phyloP scores from a whole-genome alignment of 2,888 invertebrate species.

The Aquatica leii region DNA sequence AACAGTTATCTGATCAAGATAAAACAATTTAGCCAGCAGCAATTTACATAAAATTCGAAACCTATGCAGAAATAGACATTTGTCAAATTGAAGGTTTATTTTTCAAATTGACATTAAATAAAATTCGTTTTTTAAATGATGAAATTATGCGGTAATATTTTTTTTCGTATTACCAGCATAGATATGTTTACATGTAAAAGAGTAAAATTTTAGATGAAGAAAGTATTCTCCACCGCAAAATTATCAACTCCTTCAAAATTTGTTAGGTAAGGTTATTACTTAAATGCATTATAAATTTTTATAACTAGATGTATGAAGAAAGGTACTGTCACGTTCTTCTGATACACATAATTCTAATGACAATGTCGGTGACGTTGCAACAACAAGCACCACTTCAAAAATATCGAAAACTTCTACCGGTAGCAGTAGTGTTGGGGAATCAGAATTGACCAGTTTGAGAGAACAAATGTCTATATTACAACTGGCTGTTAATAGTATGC shows the following conservation, averaged over 20 bases:
- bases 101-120: too few relatives aligned
- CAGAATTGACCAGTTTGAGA: slow-evolving; percentile 53
- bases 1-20: too few relatives aligned
- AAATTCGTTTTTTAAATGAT: too few relatives aligned
- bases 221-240: slow-evolving; percentile 47
- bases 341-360: not conserved
- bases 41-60: too few relatives aligned
- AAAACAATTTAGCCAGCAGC: too few relatives aligned
- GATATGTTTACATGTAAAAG: slow-evolving; percentile 2
- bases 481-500: slow-evolving; percentile 59
- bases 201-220: slow-evolving; percentile 44
- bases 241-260: slow-evolving; percentile 49
- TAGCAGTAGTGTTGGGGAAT: slow-evolving; percentile 32
- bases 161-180: slow-evolving; percentile 12
- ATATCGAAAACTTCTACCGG: not conserved
- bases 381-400: not conserved
- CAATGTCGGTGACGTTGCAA: not conserved
- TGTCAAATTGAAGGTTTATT: too few relatives aligned
- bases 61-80: too few relatives aligned
- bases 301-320: slow-evolving; percentile 38
- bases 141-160: slow-evolving; percentile 9
- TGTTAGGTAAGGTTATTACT: slow-evolving; percentile 46
- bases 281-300: slow-evolving; percentile 19
- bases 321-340: slow-evolving; percentile 47
- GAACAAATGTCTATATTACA: slow-evolving; percentile 61